A percentile compares a stretch with the other conserved stretches of the same genome.
These are phyloP conservation scores for Bos javanicus DNA, from an alignment of 2,113 vertebrate genomes.

Conservation along the genomic window DNA sequence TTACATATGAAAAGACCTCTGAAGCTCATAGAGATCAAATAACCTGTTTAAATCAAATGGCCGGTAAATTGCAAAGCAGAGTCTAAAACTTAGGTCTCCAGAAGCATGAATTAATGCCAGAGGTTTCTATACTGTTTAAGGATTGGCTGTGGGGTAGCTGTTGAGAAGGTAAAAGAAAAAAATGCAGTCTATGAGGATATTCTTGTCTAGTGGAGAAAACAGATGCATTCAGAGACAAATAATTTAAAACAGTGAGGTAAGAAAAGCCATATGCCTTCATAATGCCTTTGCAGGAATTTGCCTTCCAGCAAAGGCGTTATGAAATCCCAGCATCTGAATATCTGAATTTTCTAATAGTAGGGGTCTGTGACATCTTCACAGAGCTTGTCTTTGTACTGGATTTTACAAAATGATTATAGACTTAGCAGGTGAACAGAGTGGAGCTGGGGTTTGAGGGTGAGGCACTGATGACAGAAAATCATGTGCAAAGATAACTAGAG, in stretches of 20 bases:
- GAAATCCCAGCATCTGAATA: background rate
- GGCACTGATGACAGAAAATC: background rate
- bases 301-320: background rate
- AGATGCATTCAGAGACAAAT: background rate
- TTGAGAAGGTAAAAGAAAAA: background rate
- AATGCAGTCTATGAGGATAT: background rate
- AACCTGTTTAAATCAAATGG: background rate
- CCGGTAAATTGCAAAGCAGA: background rate
- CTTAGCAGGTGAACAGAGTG: background rate
- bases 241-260: background rate
- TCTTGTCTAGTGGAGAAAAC: background rate
- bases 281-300: background rate
- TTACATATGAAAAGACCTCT: background rate
- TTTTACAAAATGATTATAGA: background rate
- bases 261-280: background rate
- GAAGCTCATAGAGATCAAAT: background rate
- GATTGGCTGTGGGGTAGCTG: background rate
- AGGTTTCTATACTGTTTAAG: background rate
- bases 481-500: background rate
- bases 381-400: background rate
- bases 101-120: background rate
- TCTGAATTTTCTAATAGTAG: background rate
- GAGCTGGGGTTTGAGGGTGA: background rate
- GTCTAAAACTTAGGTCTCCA: background rate
- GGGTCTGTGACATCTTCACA: background rate